Evolutionary conservation across 2,888 invertebrate genomes (phyloP).

Genomic region (Plagodis dolabraria): DNA sequence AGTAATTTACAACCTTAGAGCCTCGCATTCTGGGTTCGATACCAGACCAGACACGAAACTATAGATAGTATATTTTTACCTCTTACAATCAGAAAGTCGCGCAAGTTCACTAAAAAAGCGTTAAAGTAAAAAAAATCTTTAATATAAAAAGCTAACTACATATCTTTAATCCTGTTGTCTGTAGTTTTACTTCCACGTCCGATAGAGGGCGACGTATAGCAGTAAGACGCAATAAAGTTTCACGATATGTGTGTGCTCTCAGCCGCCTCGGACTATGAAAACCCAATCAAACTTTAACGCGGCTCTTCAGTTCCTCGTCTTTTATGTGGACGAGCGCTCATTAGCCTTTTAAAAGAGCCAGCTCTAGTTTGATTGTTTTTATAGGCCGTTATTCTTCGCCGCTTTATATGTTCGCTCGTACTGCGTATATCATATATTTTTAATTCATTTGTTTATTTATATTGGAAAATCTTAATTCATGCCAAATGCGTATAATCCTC

Average conservation of each 20-base stretch:
- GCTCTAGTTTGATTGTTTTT: conserved; percentile 29
- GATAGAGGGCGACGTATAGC: conserved; percentile 60
- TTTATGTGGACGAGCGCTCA: conserved; percentile 49
- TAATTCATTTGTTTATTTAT: too few species aligned
- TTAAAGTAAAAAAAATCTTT: conserved; percentile 51
- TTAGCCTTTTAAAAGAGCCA: conserved; percentile 39
- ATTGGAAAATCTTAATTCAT: too few species aligned
- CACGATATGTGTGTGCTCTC: conserved; percentile 54
- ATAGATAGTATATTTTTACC: too few species aligned
- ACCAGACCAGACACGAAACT: too few species aligned
- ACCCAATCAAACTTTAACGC: conserved; percentile 76
- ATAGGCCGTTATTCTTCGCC: conserved; percentile 6
- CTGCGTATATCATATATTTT: too few species aligned
- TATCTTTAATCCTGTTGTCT: conserved; percentile 33
- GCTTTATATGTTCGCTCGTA: too few species aligned
- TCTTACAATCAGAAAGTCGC: neutral
- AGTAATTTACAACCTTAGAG: too few species aligned
- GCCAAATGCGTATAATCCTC: too few species aligned
- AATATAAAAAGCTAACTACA: conserved; percentile 53
- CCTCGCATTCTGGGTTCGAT: too few species aligned
- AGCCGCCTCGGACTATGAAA: conserved; percentile 67
- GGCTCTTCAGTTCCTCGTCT: conserved; percentile 53
- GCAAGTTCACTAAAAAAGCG: conserved; percentile 13
- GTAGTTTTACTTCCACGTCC: conserved; percentile 56
- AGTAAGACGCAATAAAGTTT: conserved; percentile 60